Conservation (phyloP, 2,888 invertebrate genomes). For the Apomyelois bistriatella region DNA sequence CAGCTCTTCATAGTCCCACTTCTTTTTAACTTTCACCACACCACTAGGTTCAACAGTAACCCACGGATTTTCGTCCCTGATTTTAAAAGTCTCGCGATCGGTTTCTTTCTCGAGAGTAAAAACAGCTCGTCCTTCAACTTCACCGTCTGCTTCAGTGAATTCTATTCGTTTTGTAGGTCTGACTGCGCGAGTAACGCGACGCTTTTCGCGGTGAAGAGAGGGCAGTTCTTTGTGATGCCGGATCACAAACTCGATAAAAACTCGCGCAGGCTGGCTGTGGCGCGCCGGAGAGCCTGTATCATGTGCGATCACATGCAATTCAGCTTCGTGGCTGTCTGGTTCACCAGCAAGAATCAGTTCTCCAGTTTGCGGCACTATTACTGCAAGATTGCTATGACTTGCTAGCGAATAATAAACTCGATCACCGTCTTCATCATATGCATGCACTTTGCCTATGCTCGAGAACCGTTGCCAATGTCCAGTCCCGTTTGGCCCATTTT, state of each 20-base stretch:
- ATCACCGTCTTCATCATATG: slow-evolving; percentile 95
- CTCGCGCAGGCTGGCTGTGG: slow-evolving; percentile 86
- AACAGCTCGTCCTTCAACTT: slow-evolving; percentile 91
- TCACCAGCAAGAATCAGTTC: slow-evolving; percentile 91
- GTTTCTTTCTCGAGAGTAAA: slow-evolving; percentile 95
- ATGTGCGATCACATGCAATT: slow-evolving; percentile 89
- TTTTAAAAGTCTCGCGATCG: slow-evolving; percentile 94
- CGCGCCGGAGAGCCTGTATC: slow-evolving; percentile 88
- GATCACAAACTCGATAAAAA: slow-evolving; percentile 85
- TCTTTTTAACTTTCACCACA: slow-evolving; percentile 95
- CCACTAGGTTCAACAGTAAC: slow-evolving; percentile 95
- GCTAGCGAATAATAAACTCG: slow-evolving; percentile 92
- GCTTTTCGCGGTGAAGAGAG: slow-evolving; percentile 84
- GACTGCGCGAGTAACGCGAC: slow-evolving; percentile 93
- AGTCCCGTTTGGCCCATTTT: slow-evolving; percentile 80
- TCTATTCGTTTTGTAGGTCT: slow-evolving; percentile 96
- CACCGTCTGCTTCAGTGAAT: slow-evolving; percentile 94
- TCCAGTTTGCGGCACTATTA: slow-evolving; percentile 96
- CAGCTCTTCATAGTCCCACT: slow-evolving; percentile 97
- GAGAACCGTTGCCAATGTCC: slow-evolving; percentile 88
- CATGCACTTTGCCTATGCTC: slow-evolving; percentile 91
- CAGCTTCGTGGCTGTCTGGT: slow-evolving; percentile 83
- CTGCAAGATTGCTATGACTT: slow-evolving; percentile 89
- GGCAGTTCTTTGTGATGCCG: slow-evolving; percentile 81
- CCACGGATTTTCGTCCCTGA: slow-evolving; percentile 96